Conservation (phyloP, 2,797 vertebrate species). For the Gobionotothen gibberifrons region DNA sequence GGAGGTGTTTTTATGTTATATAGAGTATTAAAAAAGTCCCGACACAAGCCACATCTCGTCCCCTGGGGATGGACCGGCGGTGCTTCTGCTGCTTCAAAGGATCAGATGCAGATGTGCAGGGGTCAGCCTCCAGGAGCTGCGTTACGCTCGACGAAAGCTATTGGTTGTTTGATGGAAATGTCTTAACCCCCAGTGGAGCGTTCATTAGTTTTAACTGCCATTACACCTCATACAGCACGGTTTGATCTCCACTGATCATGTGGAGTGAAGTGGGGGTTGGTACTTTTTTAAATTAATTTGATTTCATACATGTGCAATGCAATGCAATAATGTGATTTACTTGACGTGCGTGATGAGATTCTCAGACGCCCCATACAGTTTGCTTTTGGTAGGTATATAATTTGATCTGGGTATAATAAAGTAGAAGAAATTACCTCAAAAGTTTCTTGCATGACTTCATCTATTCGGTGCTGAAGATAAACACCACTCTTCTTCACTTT, state of each 20-base stretch:
- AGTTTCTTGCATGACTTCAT: neutral
- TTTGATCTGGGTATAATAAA: neutral
- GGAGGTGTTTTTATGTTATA: conserved; percentile 23
- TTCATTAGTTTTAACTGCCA: conserved; percentile 60
- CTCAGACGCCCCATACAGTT: neutral
- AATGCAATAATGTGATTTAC: neutral
- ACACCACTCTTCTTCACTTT: neutral
- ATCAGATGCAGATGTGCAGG: conserved; percentile 31
- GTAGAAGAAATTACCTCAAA: neutral
- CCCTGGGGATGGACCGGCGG: conserved; percentile 29
- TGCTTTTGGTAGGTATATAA: neutral
- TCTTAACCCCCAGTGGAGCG: conserved; percentile 39
- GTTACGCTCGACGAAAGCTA: conserved; percentile 18
- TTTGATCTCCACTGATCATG: conserved; percentile 57
- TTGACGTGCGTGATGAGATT: neutral
- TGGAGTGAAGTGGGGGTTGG: conserved; percentile 30
- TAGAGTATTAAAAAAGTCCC: conserved; percentile 32
- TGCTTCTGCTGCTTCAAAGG: conserved; percentile 51
- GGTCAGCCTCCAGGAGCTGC: conserved; percentile 43
- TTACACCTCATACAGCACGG: conserved; percentile 60
- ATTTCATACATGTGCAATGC: neutral
- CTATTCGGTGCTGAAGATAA: neutral
- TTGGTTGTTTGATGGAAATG: conserved; percentile 41
- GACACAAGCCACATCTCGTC: conserved; percentile 38
- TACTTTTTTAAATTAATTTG: conserved; percentile 6